Base-by-base conservation (phyloP, 1,140 invertebrate genomes). In the Adoxophyes honmai region DNA sequence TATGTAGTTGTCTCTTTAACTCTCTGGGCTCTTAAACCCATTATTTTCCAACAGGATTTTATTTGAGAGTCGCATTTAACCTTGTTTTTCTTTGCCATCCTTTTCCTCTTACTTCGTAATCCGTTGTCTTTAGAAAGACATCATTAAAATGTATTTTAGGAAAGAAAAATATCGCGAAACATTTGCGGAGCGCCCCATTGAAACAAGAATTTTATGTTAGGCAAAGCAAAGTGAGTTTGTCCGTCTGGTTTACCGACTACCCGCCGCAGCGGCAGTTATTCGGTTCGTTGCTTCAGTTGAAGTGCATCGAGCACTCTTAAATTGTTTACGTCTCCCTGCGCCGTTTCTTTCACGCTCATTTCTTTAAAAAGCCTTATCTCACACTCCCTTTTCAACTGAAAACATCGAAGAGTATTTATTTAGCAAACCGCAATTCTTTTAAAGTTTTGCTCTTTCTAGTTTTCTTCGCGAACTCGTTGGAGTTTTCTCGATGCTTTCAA, bases 321-420 rank as follows among this genome's bases (percentile, higher is more conserved):
- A 79, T 76, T 76, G 70, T 81, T 81, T 73, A 71, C 74, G 75
- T 65, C 67, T 68, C 60, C 64, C 57, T 75, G 68, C 62, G 52
- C 63, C 62, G 62, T 60, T 64, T 63, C 39, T 63, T 38, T 55
- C 59, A 63, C 51, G 64, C 42, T 39, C 62, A 55, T 59, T 58
- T 54, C 59, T 60, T 48, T 63, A 64, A 70, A 57, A 59, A 65
- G 55, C 59, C 52, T 58, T 54, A 52, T 55, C 57, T 64, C 66
- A 57, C 59, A 55, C 44, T 42, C 35, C 48, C 62, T 58, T 68
- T 70, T 66, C 65, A 55, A 18, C 54, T 60, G 10, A 28, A 28
- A 28, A 28, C 21, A 18, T 48, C 18, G 11, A 48, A 48, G 11
- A 21, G 42, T 18, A 18, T 48, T 48, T 48, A 48, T 48, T 48